A percentile compares a stretch with the other conserved stretches of the same genome.
Conservation (phyloP, 1,140 invertebrate genomes). For the Sycobia sp. region DNA sequence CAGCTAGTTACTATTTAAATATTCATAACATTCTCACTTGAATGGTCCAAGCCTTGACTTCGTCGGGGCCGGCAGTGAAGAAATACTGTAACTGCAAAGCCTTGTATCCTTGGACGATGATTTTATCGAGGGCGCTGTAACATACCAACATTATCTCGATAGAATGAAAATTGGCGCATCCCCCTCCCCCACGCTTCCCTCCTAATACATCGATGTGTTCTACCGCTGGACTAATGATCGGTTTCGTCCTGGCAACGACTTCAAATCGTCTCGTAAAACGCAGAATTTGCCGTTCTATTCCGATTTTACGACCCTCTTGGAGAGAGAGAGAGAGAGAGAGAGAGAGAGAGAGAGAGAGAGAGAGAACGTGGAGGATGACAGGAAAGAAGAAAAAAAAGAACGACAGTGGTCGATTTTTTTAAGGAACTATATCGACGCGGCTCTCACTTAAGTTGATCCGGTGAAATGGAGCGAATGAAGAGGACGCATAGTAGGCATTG, state of each 20-base stretch:
- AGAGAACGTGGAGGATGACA: too few species aligned
- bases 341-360: background rate
- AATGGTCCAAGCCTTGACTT: slow-evolving; percentile 99
- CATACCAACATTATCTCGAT: slow-evolving; percentile 5
- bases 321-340: background rate
- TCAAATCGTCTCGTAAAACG: slow-evolving; percentile 15
- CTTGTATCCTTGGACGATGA: slow-evolving; percentile 97
- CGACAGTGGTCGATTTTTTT: slow-evolving; percentile 6
- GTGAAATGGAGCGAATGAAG: too few species aligned
- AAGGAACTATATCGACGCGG: background rate
- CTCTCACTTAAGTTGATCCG: slow-evolving; percentile 2
- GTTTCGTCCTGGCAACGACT: slow-evolving; percentile 10
- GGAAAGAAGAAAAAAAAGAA: too few species aligned
- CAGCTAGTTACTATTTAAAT: too few species aligned
- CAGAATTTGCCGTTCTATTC: slow-evolving; percentile 19
- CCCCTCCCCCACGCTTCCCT: background rate
- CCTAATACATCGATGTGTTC: background rate
- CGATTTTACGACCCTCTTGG: slow-evolving; percentile 23
- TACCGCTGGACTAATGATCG: slow-evolving; percentile 21
- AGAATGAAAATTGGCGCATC: slow-evolving; percentile 28
- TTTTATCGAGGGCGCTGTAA: slow-evolving; percentile 90
- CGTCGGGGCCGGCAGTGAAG: slow-evolving; percentile 95
- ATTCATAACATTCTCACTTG: slow-evolving; percentile 69
- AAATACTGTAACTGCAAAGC: slow-evolving; percentile 95
- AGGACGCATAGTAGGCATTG: too few species aligned